phyloP scores from a whole-genome alignment of 1,140 invertebrate genomes.

The Archivesica marissinica region DNA sequence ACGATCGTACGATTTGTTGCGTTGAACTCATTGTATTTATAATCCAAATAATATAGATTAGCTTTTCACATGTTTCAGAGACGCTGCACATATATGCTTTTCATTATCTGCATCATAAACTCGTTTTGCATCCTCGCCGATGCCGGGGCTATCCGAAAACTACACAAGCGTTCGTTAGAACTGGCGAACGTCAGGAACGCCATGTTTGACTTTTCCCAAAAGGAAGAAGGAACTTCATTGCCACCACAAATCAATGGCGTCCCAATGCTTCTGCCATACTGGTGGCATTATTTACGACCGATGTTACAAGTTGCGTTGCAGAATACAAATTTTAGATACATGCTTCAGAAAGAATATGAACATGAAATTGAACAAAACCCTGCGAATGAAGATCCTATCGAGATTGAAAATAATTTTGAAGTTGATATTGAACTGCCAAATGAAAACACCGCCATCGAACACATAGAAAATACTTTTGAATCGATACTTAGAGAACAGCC shows the following conservation, averaged over 20 bases:
- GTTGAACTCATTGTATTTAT: background rate
- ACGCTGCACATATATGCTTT: background rate
- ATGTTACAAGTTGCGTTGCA: background rate
- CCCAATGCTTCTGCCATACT: background rate
- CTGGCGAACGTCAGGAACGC: background rate
- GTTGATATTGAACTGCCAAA: background rate
- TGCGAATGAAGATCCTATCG: background rate
- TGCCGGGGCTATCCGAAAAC: background rate
- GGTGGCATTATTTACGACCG: constrained; percentile 13
- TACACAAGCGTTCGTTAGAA: background rate
- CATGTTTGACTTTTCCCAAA: background rate
- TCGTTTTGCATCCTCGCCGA: background rate
- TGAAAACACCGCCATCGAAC: background rate
- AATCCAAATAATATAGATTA: background rate
- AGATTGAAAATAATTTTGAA: background rate
- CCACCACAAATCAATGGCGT: background rate
- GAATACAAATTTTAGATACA: background rate
- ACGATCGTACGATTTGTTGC: background rate
- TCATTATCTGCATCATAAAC: background rate
- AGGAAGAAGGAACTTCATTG: background rate
- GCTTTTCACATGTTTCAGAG: background rate
- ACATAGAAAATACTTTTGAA: background rate
- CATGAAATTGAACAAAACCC: background rate
- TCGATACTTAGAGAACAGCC: too few species aligned
- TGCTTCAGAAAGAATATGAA: constrained; percentile 13